Evolutionary conservation across 2,888 invertebrate genomes (phyloP).

Genomic region (Hetaerina titia): DNA sequence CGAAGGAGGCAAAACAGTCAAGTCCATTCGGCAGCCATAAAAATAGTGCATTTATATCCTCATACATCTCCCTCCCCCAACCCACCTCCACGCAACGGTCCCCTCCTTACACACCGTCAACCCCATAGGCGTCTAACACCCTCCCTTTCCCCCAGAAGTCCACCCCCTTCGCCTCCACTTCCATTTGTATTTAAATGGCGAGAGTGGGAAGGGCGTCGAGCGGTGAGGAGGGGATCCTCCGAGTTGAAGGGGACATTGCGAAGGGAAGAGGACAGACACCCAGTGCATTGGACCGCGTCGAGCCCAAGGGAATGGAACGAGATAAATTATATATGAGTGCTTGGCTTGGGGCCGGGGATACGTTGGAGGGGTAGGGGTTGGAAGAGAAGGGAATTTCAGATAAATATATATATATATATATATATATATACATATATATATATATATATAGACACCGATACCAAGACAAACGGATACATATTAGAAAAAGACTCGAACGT

Average conservation of each 20-base stretch:
- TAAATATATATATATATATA: not conserved
- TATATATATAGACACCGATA: not conserved
- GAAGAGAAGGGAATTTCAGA: not conserved
- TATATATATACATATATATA: not conserved
- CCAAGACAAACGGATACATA: not conserved
- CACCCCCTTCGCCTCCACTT: not conserved
- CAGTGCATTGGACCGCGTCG: not conserved
- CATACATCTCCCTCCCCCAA: not conserved
- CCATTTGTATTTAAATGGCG: slow-evolving; percentile 35
- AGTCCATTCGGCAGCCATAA: not conserved
- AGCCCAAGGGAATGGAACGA: not conserved
- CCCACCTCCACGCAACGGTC: not conserved
- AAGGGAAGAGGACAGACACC: not conserved
- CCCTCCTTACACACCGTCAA: not conserved
- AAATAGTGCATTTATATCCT: slow-evolving; percentile 1
- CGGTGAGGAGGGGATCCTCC: not conserved
- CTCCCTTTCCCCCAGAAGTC: not conserved
- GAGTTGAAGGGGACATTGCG: not conserved
- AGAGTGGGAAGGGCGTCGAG: not conserved
- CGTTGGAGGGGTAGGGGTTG: not conserved
- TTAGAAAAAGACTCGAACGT: not conserved
- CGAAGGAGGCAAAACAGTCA: not conserved
- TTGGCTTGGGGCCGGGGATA: not conserved
- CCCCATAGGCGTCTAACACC: not conserved
- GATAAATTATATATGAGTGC: slow-evolving; percentile 31